Evolutionary conservation across 1,140 invertebrate genomes (phyloP), one percentile per base, ranked within the genome.

Genomic region (Drosophila watanabei): DNA sequence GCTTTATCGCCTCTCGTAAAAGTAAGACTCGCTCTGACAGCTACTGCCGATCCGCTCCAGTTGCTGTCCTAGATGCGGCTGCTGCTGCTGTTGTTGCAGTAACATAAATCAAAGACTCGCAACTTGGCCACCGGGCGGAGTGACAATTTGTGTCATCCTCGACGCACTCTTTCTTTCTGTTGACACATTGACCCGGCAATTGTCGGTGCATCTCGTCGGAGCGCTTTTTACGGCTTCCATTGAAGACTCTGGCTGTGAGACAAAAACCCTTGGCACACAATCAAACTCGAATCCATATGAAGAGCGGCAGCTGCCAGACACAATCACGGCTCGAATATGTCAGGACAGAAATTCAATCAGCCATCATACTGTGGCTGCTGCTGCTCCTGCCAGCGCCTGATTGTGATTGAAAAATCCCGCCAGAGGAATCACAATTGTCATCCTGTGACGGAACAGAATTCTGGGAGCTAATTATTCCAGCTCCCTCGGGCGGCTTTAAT

Each of bases 301-400:
- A 28, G 54, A 64, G 73, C 71, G 69, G 72, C 79, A 71, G 85
- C 52, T 82, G 51, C 71, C 51, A 43, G 63, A 64, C 73, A 81
- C 85, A 90, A 85, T 82, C 85, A 69, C 41, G 69, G 52, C 49
- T 43, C 61, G 60, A 62, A 85, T 69, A 69, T 81, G 85, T 82
- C 81, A 69, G 18, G 54, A 48, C 35, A 79, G 66, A 66, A 80
- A 86, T 81, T 89, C 87, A 89, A 90, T 89, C 86, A 89, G 68
- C 70, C 75, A 71, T 79, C 45, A 33, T 71, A 41, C 56, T 39
- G 41, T 35, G n/a, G 48, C 46, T 14, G 37, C 46, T 71, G 35
- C 48, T 35, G 41, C 61, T 24, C 24, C 24, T 65, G 30, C 60
- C 14, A 45, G 43, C 37, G 45, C 18, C 30, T 49, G 66, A 60